phyloP scores from a whole-genome alignment of 1,140 invertebrate genomes.

The Leptinotarsa defecta region DNA sequence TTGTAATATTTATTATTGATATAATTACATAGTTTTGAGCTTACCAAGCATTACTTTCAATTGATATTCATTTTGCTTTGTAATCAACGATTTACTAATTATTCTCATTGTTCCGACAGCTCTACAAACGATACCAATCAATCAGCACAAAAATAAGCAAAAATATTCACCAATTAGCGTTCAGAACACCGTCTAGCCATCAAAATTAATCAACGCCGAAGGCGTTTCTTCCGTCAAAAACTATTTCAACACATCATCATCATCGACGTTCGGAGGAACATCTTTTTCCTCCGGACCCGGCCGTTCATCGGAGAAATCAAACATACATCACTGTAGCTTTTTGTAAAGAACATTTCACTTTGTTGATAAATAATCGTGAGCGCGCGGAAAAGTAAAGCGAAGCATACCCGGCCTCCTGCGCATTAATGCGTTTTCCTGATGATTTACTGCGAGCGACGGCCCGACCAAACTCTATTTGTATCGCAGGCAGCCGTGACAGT shows the following conservation, averaged over 20 bases:
- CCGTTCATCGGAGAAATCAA: slow-evolving; percentile 1
- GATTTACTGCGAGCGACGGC: slow-evolving; percentile 33
- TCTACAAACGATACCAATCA: no score
- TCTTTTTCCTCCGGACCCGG: neutral
- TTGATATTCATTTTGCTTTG: no score
- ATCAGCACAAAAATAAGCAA: no score
- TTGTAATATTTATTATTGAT: no score
- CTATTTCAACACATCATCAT: slow-evolving; percentile 3
- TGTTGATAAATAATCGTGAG: slow-evolving; percentile 1
- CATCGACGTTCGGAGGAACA: neutral
- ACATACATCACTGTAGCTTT: slow-evolving; percentile 6
- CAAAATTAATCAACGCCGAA: neutral
- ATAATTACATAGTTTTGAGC: no score
- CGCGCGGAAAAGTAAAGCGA: slow-evolving; percentile 18
- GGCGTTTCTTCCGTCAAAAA: neutral
- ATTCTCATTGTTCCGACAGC: no score
- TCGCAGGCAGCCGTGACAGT: slow-evolving; percentile 31
- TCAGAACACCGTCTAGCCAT: neutral
- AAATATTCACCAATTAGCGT: no score
- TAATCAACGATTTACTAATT: no score
- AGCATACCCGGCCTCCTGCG: neutral
- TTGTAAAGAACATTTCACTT: slow-evolving; percentile 13
- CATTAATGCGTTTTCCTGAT: slow-evolving; percentile 29
- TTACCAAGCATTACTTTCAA: no score
- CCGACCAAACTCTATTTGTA: slow-evolving; percentile 36